Evolutionary conservation across 2,888 invertebrate genomes (phyloP), one percentile per base, ranked within the genome.

Genomic region (Rotaria magnacalcarata): DNA sequence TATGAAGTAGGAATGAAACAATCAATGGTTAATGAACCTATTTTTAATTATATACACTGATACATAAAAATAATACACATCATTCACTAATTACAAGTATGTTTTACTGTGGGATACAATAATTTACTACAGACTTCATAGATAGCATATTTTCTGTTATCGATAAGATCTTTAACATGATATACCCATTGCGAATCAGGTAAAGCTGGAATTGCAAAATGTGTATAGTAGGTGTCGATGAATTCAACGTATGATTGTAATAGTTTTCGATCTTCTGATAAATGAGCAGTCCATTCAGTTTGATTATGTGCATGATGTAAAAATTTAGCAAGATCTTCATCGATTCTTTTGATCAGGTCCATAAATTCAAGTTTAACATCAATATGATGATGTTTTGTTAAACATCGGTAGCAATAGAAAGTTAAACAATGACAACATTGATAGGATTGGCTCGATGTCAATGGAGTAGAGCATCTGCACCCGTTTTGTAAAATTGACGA

Each of bases 1-100:
- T 89, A 89, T 86, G 90, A 90, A 86, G 88, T 50, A 8, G 87
- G 87, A 56, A 89, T 89, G 89, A 89, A 87, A 74, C 86, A 87
- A n/a, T 85, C 85, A n/a, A 74, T 85, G 58, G 56, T 87, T 21
- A 75, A 75, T 75, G 86, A 86, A 34, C 85, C 85, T 8, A 75
- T 34, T 14, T 86, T 86, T 58, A 86, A 74, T n/a, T 85, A 86
- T n/a, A 34, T 67, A 19, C 0, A 67, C 34, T 67, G 34, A 67
- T 67, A 11, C 27, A 27, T 27, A 34, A 34, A 34, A 34, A 34
- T 34, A 34, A n/a, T 27, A 56, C 24, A 34, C 34, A 34, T 34
- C 34, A 34, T 34, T 34, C 2, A 34, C 34, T 34, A 34, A 34
- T 34, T 34, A 34, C 34, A 34, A 34, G 2, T 34, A 34, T 34